These are phyloP conservation scores for Zosterops hypoxanthus DNA, from an alignment of 2,113 vertebrate species.

Conservation along the genomic window DNA sequence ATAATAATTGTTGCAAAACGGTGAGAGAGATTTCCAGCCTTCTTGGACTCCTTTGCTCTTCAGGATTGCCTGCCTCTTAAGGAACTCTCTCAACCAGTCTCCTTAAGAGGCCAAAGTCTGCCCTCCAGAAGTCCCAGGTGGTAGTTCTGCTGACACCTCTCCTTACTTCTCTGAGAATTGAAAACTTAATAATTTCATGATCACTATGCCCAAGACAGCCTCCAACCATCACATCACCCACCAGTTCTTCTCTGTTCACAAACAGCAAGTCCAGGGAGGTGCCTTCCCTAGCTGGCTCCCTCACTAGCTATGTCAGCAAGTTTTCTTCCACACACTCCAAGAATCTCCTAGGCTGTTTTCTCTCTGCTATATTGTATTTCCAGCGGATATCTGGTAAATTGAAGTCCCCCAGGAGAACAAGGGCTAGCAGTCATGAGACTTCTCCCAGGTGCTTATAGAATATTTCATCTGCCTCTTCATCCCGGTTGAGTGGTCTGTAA, in stretches of 20 bases:
- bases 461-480: neutral
- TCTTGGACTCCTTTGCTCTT: neutral
- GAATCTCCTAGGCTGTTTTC: neutral
- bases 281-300: neutral
- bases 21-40: neutral
- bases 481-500: neutral
- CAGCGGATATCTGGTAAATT: neutral
- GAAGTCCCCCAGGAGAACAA: neutral
- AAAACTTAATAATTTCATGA: neutral
- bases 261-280: neutral
- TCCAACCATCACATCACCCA: neutral
- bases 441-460: neutral
- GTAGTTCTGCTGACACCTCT: neutral
- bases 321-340: neutral
- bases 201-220: neutral
- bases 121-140: neutral
- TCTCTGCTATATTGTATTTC: neutral
- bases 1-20: neutral
- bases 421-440: neutral
- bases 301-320: neutral
- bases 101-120: neutral
- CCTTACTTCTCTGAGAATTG: neutral
- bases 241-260: neutral
- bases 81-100: neutral
- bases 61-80: neutral